Conservation (phyloP, 2,113 vertebrate genomes). For the Corvus hawaiiensis region DNA sequence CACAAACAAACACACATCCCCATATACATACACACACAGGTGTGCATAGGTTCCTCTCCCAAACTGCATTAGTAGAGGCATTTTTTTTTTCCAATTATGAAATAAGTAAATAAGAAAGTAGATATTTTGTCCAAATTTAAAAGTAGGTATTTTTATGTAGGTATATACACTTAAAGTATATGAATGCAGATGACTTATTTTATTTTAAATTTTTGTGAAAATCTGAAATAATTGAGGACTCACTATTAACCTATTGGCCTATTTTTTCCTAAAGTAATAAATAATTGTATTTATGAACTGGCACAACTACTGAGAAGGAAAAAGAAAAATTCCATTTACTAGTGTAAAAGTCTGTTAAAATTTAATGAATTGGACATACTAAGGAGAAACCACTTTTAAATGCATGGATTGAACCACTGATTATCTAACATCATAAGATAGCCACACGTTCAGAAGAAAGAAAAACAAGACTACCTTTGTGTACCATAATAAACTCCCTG, state of each 20-base stretch:
- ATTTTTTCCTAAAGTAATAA: constrained; percentile 8
- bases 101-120: neutral
- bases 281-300: neutral
- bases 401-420: neutral
- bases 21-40: neutral
- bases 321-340: neutral
- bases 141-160: neutral
- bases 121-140: neutral
- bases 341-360: constrained; percentile 23
- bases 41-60: neutral
- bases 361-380: neutral
- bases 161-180: neutral
- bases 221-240: neutral
- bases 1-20: neutral
- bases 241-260: neutral
- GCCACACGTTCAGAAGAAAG: neutral
- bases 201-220: neutral
- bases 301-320: neutral
- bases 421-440: neutral
- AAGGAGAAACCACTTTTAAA: neutral
- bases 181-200: neutral
- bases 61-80: neutral
- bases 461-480: constrained; percentile 34
- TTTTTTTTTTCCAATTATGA: neutral
- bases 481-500: neutral